These are phyloP conservation scores for Drosophila ficusphila DNA, from an alignment of 1,140 invertebrate genomes.

Conservation along the genomic window DNA sequence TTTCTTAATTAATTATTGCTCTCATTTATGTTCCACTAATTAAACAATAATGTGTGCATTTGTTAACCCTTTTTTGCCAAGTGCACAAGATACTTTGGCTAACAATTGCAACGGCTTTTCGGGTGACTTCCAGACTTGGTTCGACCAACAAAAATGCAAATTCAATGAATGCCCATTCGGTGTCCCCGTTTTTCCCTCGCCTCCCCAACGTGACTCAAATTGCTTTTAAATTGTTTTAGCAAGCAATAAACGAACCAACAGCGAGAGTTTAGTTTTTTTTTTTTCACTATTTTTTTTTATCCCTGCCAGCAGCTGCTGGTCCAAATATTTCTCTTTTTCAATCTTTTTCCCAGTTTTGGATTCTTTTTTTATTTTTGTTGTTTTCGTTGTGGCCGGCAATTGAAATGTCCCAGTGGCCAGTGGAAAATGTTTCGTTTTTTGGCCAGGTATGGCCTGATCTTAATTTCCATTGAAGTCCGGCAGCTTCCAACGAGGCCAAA, in stretches of 20 bases:
- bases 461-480: slow-evolving; percentile 36
- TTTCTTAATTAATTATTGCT: no score
- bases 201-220: slow-evolving; percentile 64
- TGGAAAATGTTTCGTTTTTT: slow-evolving; percentile 28
- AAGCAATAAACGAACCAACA: slow-evolving; percentile 49
- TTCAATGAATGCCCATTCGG: slow-evolving; percentile 63
- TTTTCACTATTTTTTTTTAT: slow-evolving; percentile 24
- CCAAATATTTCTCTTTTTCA: slow-evolving; percentile 25
- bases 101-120: slow-evolving; percentile 38
- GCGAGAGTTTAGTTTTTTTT: slow-evolving; percentile 41
- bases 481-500: slow-evolving; percentile 2
- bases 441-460: slow-evolving; percentile 10
- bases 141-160: slow-evolving; percentile 63
- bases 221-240: slow-evolving; percentile 80
- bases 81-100: slow-evolving; percentile 21
- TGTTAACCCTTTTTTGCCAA: background rate
- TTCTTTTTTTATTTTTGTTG: background rate
- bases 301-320: slow-evolving; percentile 33
- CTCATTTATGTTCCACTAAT: no score
- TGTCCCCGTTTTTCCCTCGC: background rate
- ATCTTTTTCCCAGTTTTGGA: background rate
- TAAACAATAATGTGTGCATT: no score
- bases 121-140: slow-evolving; percentile 47
- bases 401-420: slow-evolving; percentile 63
- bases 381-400: slow-evolving; percentile 37